phyloP scores from a whole-genome alignment of 2,888 invertebrate species.

The Callinectes sapidus region DNA sequence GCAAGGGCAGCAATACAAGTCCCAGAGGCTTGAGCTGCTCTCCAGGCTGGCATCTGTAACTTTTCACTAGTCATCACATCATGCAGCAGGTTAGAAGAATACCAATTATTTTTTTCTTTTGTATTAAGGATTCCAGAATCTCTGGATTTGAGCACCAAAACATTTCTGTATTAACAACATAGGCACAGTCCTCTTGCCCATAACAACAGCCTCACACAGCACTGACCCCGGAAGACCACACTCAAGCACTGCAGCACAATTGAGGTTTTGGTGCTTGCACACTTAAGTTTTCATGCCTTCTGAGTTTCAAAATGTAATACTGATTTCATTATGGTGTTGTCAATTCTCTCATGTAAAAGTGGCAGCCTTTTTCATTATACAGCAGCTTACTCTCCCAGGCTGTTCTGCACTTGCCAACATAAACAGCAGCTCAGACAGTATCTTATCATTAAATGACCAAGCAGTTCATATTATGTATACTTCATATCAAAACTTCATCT shows the following conservation, averaged over 20 bases:
- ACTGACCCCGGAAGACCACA: slow-evolving; percentile 35
- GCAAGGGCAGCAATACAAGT: neutral
- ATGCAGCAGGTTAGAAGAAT: slow-evolving; percentile 28
- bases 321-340: neutral
- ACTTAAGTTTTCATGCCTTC: slow-evolving; percentile 23
- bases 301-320: slow-evolving; percentile 34
- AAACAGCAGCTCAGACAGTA: neutral
- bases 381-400: slow-evolving; percentile 13
- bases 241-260: slow-evolving; percentile 5
- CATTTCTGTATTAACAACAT: slow-evolving; percentile 58
- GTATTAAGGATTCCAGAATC: slow-evolving; percentile 68
- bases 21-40: neutral
- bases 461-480: neutral
- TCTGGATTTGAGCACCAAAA: slow-evolving; percentile 69
- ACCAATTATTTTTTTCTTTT: slow-evolving; percentile 42
- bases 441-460: neutral
- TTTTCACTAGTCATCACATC: neutral
- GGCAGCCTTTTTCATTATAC: neutral
- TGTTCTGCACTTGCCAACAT: neutral
- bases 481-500: neutral
- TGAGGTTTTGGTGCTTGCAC: neutral
- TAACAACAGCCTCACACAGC: slow-evolving; percentile 55
- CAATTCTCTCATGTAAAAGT: slow-evolving; percentile 2
- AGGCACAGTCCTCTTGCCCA: slow-evolving; percentile 62
- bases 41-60: neutral